These are phyloP conservation scores for Papilio xuthus DNA, from an alignment of 1,140 invertebrate genomes.

Conservation along the genomic window DNA sequence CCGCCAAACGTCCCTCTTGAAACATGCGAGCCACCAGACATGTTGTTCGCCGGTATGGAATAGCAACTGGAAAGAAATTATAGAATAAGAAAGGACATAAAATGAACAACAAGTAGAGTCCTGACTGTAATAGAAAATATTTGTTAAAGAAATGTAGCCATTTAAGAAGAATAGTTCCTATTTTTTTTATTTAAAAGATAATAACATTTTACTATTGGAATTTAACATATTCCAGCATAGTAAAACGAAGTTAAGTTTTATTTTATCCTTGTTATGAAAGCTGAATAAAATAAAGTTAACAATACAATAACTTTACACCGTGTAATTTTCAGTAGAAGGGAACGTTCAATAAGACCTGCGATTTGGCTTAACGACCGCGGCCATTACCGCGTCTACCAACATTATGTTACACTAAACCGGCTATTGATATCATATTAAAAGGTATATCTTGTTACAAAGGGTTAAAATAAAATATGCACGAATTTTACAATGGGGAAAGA, in stretches of 20 bases:
- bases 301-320: constrained; percentile 7
- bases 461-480: background rate
- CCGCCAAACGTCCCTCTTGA: constrained; percentile 77
- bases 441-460: background rate
- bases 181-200: too few species aligned
- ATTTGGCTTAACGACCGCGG: constrained; percentile 16
- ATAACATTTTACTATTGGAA: background rate
- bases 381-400: constrained; percentile 9
- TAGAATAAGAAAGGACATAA: background rate
- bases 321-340: constrained; percentile 5
- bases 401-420: constrained; percentile 1
- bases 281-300: constrained; percentile 1
- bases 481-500: background rate
- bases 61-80: constrained; percentile 79
- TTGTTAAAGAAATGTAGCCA: too few species aligned
- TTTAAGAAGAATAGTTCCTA: too few species aligned
- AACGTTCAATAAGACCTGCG: constrained; percentile 3
- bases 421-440: constrained; percentile 22
- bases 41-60: constrained; percentile 83
- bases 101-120: too few species aligned
- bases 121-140: too few species aligned
- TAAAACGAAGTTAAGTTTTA: background rate
- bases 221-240: background rate
- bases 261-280: too few species aligned
- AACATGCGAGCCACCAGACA: constrained; percentile 82